Evolutionary conservation across 2,113 vertebrate species (phyloP), one percentile per base, ranked within the genome.

Genomic region (Pedionomus torquatus): DNA sequence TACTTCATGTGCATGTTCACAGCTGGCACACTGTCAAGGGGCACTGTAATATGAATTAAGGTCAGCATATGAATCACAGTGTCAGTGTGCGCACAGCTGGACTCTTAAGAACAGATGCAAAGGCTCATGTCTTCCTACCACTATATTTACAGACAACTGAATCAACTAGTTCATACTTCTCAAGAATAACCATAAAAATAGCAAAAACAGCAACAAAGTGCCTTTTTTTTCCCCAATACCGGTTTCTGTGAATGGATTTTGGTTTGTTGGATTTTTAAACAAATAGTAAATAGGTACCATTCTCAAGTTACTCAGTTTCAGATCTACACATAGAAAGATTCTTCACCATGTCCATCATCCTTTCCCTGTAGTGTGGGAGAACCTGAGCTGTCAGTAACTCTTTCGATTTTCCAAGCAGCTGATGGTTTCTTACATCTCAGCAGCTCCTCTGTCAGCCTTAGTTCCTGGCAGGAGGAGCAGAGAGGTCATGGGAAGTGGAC

Each of bases 31-130:
- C 77, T 58, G 48, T 93, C 86, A 96, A 91, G 77, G 92, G 80
- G 74, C 86, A 91, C 57, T 89, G 92, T 89, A 95, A 63, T 85
- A 76, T 48, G 74, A 92, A 94, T 95, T 95, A 93, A 95, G 91
- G 91, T 96, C 91, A 93, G 80, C 46, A 72, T 49, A 87, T 72
- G 83, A 84, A 92, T 83, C 87, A 94, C 64, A 28, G 28, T 61
- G 83, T 91, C 91, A 72, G 21, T 35, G 57, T 58, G 49, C 10
- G 48, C 83, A 84, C 80, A 89, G 94, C 61, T 91, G 83, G 81
- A 91, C 70, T 81, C 72, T 81, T 66, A 60, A 88, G 83, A 86
- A 72, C 51, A 89, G 55, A 78, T 46, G 69, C 43, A 83, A 91
- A 94, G 61, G 52, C 16, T 89, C 69, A 13, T 3, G 1, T 54